Conservation (phyloP, 2,113 vertebrate species). For the Sterrhoptilus dennistouni region DNA sequence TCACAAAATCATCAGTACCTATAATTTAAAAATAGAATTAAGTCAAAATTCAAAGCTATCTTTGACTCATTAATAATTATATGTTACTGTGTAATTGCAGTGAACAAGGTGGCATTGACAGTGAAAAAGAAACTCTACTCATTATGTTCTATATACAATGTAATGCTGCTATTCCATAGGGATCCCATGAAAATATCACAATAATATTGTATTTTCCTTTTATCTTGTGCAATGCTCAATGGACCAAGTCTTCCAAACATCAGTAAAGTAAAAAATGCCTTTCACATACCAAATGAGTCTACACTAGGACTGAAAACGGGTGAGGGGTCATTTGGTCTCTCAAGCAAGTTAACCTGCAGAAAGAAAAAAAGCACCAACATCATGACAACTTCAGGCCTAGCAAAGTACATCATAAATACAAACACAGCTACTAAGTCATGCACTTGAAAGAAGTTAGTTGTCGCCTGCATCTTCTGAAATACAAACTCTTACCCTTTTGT, state of each 20-base stretch:
- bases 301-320: not conserved
- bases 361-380: not conserved
- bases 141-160: not conserved
- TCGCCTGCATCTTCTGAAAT: not conserved
- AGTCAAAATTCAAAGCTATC: not conserved
- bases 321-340: not conserved
- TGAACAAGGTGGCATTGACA: not conserved
- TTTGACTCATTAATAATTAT: not conserved
- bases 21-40: not conserved
- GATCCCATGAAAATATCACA: accelerated
- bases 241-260: not conserved
- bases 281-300: slow-evolving; percentile 55
- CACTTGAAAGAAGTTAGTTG: accelerated
- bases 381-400: not conserved
- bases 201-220: not conserved
- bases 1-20: slow-evolving; percentile 14
- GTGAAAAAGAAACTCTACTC: not conserved
- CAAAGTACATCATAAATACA: not conserved
- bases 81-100: accelerated
- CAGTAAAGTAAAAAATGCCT: not conserved
- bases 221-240: not conserved
- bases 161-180: not conserved
- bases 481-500: not conserved
- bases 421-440: not conserved
- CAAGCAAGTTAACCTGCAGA: slow-evolving; percentile 50